Conservation (phyloP, 2,797 vertebrate species). For the Liparis tanakae region DNA sequence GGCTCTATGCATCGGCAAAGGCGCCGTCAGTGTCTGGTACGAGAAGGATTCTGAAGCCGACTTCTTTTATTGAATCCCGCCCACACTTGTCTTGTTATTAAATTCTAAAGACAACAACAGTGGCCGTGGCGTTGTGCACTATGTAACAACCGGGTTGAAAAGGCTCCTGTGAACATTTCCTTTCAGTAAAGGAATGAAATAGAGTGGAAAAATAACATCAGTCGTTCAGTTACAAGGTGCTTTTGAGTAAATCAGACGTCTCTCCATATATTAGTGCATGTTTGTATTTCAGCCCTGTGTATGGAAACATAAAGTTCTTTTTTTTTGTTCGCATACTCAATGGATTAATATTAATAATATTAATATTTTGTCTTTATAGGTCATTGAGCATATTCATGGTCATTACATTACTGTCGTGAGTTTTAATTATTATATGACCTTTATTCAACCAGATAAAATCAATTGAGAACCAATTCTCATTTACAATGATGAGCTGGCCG, state of each 20-base stretch:
- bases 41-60: not conserved
- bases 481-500: too few species aligned
- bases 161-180: not conserved
- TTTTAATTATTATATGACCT: not conserved
- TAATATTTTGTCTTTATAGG: not conserved
- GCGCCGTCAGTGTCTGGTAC: not conserved
- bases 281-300: too few species aligned
- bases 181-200: not conserved
- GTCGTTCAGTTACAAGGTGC: not conserved
- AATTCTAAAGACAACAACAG: not conserved
- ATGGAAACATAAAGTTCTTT: too few species aligned
- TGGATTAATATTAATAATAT: not conserved
- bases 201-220: not conserved
- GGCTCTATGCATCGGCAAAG: slow-evolving; percentile 3
- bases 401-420: too few species aligned
- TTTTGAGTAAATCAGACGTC: not conserved
- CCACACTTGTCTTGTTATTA: not conserved
- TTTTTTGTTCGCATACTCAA: too few species aligned
- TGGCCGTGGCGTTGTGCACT: not conserved
- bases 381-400: not conserved
- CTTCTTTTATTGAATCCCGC: slow-evolving; percentile 17
- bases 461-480: too few species aligned
- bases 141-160: not conserved
- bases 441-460: too few species aligned
- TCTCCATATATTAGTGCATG: too few species aligned